A percentile compares a stretch with the other conserved stretches of the same genome.
Evolutionary conservation across 2,797 vertebrate genomes (phyloP).

Genomic region (Macropus fuliginosus): DNA sequence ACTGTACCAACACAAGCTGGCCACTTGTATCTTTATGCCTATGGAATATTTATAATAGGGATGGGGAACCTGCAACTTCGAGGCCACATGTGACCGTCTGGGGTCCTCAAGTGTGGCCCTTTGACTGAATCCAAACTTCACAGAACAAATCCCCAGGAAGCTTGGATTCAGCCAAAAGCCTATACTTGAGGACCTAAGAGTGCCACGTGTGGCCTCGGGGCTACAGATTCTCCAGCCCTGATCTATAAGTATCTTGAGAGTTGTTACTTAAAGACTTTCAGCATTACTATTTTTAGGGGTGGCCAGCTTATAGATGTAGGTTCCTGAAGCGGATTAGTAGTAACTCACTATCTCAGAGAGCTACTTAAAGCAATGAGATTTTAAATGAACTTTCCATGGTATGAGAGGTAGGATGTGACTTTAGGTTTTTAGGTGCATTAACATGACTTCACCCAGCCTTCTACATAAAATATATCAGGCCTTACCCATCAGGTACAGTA

Average conservation of each 20-base stretch:
- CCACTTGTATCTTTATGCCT: not conserved
- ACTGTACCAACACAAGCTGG: not conserved
- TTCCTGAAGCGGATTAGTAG: not conserved
- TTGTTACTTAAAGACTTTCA: not conserved
- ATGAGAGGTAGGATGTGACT: not conserved
- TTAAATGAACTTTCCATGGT: not conserved
- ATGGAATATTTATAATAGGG: not conserved
- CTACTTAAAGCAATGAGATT: not conserved
- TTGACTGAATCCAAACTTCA: too few relatives aligned
- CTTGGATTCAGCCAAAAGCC: too few relatives aligned
- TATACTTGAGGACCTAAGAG: too few relatives aligned
- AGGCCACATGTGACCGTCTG: too few relatives aligned
- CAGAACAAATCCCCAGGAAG: too few relatives aligned
- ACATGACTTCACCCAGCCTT: not conserved
- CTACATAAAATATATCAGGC: not conserved
- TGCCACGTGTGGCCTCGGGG: too few relatives aligned
- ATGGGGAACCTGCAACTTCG: too few relatives aligned
- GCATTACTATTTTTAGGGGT: not conserved
- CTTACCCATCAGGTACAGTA: not conserved
- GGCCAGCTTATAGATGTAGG: not conserved
- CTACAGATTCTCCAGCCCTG: too few relatives aligned
- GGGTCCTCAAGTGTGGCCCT: too few relatives aligned
- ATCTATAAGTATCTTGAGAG: not conserved
- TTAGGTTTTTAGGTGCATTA: not conserved
- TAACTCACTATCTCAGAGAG: not conserved